phyloP scores from a whole-genome alignment of 64 coral and sea anemone species.

The Platygyra sinensis region DNA sequence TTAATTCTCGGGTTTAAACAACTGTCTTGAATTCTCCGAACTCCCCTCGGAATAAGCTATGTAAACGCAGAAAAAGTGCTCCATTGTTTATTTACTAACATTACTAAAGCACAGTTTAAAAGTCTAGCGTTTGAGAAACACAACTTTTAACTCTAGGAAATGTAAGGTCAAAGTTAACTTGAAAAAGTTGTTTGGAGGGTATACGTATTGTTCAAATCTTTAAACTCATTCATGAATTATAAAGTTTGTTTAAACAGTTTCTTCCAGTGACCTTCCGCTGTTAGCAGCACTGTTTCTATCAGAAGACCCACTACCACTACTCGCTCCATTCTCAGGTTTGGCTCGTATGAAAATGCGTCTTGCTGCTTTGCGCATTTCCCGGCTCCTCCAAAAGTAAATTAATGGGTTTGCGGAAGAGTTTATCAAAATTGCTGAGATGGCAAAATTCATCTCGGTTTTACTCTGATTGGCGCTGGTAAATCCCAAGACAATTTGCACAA shows the following conservation, averaged over 20 bases:
- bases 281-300: background rate
- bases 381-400: conserved; percentile 60
- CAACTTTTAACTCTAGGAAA: too few species aligned
- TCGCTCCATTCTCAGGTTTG: background rate
- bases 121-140: too few species aligned
- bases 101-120: too few species aligned
- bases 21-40: too few species aligned
- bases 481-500: conserved; percentile 39
- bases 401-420: conserved; percentile 58
- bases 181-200: too few species aligned
- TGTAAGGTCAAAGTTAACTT: too few species aligned
- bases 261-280: background rate
- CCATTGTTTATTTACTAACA: too few species aligned
- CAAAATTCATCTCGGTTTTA: conserved; percentile 43
- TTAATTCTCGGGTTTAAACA: too few species aligned
- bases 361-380: conserved; percentile 45
- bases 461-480: conserved; percentile 19
- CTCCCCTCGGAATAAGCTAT: too few species aligned
- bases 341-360: background rate
- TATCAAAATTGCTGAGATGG: conserved; percentile 51
- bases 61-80: too few species aligned
- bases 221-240: background rate
- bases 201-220: background rate
- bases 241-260: background rate
- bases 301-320: background rate